Conservation (phyloP, 2,113 vertebrate species). For the Gasterosteus nipponicus region DNA sequence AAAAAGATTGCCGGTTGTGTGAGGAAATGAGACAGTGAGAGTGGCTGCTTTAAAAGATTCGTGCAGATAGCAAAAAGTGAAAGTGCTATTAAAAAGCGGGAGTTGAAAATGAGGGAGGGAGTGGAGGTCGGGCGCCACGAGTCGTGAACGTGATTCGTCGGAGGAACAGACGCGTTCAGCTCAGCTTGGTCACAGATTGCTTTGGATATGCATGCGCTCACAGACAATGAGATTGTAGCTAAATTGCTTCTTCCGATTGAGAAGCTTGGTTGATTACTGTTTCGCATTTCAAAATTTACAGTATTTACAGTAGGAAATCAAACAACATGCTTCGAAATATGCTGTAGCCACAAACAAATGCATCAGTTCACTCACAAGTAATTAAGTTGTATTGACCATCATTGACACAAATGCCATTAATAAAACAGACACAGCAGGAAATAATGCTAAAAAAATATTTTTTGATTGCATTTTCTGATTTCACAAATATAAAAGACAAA, state of each 20-base stretch:
- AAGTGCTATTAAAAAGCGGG: constrained; percentile 63
- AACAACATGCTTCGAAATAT: background rate
- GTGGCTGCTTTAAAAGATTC: constrained; percentile 60
- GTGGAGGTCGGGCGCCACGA: constrained; percentile 28
- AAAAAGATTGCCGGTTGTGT: constrained; percentile 74
- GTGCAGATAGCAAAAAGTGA: constrained; percentile 63
- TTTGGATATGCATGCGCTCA: background rate
- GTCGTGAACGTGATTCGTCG: constrained; percentile 47
- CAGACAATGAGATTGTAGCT: constrained; percentile 2
- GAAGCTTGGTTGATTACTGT: background rate
- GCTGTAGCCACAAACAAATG: background rate
- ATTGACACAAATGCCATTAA: background rate
- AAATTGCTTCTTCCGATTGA: background rate
- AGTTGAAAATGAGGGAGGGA: constrained; percentile 41
- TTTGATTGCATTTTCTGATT: background rate
- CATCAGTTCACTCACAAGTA: background rate
- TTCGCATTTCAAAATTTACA: background rate
- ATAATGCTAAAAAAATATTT: background rate
- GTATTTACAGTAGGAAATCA: background rate
- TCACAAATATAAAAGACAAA: background rate
- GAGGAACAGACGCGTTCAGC: constrained; percentile 28
- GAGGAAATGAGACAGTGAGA: constrained; percentile 75
- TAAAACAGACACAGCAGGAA: background rate
- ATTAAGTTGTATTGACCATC: background rate
- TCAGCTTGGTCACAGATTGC: constrained; percentile 30